phyloP scores from a whole-genome alignment of 2,113 vertebrate species.

The Antechinus stuartii region DNA sequence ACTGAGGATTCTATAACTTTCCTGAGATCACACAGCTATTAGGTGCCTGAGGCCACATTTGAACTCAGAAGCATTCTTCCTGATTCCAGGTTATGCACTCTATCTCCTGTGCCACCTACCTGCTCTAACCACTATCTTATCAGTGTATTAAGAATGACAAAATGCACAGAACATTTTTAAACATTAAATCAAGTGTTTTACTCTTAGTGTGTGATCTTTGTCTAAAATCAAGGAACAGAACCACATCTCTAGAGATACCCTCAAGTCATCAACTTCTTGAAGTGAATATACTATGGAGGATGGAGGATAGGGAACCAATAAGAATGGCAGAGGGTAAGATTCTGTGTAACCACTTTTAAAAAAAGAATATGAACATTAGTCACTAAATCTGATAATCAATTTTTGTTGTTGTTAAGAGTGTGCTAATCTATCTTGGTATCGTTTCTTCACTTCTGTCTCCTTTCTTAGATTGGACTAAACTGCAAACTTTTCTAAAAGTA shows the following conservation, averaged over 20 bases:
- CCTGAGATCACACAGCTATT: background rate
- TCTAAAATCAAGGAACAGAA: background rate
- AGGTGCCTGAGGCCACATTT: background rate
- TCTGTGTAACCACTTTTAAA: background rate
- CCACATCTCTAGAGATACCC: background rate
- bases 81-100: background rate
- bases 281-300: background rate
- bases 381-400: background rate
- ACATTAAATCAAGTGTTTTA: background rate
- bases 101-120: background rate
- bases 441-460: conserved; percentile 2
- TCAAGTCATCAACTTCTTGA: background rate
- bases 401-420: conserved; percentile 40
- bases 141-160: background rate
- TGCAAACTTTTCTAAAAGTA: conserved; percentile 37
- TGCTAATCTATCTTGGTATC: background rate
- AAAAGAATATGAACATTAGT: background rate
- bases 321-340: background rate
- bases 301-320: background rate
- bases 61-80: background rate
- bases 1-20: background rate
- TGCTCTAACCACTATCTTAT: background rate
- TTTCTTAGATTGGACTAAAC: background rate
- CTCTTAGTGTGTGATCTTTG: too few species aligned
- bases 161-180: background rate